These are phyloP conservation scores for Cyanoderma ruficeps DNA, from an alignment of 2,113 vertebrate genomes.

Conservation along the genomic window DNA sequence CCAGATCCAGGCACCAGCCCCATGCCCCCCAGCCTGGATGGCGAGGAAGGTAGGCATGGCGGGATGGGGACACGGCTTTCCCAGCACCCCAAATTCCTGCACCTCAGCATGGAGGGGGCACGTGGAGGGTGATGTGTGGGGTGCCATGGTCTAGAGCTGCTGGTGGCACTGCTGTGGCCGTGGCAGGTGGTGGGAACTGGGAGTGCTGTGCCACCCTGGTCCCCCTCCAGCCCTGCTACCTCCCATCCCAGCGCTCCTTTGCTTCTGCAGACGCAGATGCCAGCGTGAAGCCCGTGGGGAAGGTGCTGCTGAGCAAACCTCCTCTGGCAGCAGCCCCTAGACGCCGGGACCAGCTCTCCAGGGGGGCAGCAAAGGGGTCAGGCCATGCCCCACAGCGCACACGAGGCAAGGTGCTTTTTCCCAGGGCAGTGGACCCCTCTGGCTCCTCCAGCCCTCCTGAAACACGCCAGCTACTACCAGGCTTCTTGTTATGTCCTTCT, in stretches of 20 bases:
- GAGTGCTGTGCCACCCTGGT: not conserved
- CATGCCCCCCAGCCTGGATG: rapidly evolving
- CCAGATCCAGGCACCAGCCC: not conserved
- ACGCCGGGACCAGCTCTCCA: not conserved
- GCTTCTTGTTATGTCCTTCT: not conserved
- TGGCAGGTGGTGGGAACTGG: not conserved
- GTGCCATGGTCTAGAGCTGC: not conserved
- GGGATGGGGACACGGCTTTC: not conserved
- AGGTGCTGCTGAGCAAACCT: slow-evolving; percentile 49
- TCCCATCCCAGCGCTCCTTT: not conserved
- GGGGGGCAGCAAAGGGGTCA: not conserved
- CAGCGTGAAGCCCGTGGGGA: not conserved
- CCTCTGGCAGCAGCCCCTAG: not conserved
- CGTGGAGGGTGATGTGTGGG: not conserved
- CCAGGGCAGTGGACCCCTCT: rapidly evolving
- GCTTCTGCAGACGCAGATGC: not conserved
- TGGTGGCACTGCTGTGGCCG: not conserved
- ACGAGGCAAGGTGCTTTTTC: slow-evolving; percentile 4
- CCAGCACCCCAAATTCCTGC: not conserved
- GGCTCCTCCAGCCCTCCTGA: rapidly evolving
- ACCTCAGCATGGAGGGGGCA: not conserved
- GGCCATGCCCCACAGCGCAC: not conserved
- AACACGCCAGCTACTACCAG: not conserved
- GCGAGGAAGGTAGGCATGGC: not conserved
- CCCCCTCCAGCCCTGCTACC: not conserved